Evolutionary conservation across 1,140 invertebrate genomes (phyloP).

Genomic region (Prorops nasuta): DNA sequence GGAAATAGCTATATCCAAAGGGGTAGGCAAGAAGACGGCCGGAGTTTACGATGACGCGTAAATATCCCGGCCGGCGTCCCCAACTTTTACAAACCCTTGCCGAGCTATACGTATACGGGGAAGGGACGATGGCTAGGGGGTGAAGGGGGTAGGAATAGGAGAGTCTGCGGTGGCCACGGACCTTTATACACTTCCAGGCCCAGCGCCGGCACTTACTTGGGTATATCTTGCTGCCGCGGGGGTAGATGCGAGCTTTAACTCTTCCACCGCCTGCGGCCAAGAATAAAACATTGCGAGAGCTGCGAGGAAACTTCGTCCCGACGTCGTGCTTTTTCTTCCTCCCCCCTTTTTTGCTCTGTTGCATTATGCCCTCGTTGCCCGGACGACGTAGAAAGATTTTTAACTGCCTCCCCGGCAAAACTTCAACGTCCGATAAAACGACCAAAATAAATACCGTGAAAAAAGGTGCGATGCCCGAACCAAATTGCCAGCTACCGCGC

Average conservation of each 20-base stretch:
- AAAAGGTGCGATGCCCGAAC: too few species aligned
- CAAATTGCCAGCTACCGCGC: too few species aligned
- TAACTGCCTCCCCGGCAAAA: too few species aligned
- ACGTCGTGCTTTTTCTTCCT: slow-evolving; percentile 10
- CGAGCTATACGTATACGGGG: slow-evolving; percentile 11
- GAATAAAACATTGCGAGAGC: slow-evolving; percentile 38
- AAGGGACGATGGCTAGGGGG: slow-evolving; percentile 2
- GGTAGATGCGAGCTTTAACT: slow-evolving; percentile 33
- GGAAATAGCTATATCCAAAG: slow-evolving; percentile 17
- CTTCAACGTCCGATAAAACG: too few species aligned
- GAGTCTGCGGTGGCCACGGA: slow-evolving; percentile 42
- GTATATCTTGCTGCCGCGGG: slow-evolving; percentile 38
- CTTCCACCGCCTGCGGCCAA: slow-evolving; percentile 35
- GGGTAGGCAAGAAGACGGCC: slow-evolving; percentile 33
- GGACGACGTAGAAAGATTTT: too few species aligned
- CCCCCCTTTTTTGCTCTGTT: slow-evolving; percentile 3
- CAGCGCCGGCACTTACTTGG: slow-evolving; percentile 32
- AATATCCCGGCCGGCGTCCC: slow-evolving; percentile 38
- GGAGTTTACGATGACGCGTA: slow-evolving; percentile 39
- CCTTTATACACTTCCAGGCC: slow-evolving; percentile 45
- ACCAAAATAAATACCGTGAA: too few species aligned
- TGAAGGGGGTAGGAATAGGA: slow-evolving; percentile 12
- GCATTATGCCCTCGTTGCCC: slow-evolving; percentile 14
- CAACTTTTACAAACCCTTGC: slow-evolving; percentile 41
- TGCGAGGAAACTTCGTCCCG: slow-evolving; percentile 36